phyloP scores from a whole-genome alignment of 2,888 invertebrate species.

The Hybos culiciformis region DNA sequence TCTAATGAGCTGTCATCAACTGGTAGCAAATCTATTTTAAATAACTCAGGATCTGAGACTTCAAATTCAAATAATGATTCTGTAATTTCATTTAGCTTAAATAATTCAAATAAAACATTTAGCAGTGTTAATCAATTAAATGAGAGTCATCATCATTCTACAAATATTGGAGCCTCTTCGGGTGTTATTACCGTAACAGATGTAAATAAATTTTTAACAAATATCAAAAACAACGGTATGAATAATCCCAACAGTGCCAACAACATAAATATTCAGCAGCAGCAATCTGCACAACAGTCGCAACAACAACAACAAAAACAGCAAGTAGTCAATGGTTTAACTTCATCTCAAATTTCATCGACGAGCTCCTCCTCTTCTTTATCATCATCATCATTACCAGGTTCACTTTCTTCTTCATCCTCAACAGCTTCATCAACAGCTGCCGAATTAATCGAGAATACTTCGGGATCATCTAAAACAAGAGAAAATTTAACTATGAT shows the following conservation, averaged over 20 bases:
- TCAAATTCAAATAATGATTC: conserved; percentile 21
- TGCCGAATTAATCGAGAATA: conserved; percentile 12
- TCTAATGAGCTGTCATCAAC: not conserved
- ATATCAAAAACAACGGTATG: conserved; percentile 4
- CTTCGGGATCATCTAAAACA: conserved; percentile 17
- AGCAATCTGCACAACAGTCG: conserved; percentile 10
- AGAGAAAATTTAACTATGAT: conserved; percentile 14
- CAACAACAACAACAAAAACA: conserved; percentile 10
- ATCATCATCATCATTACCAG: conserved; percentile 26
- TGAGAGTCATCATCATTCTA: not conserved
- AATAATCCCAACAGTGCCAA: conserved; percentile 13
- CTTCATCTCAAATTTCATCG: conserved; percentile 23
- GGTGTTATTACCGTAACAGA: not conserved
- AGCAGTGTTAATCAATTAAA: not conserved
- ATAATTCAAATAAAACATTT: conserved; percentile 20
- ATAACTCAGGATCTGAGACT: conserved; percentile 1
- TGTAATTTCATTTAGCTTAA: conserved; percentile 30
- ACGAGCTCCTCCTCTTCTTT: conserved; percentile 25
- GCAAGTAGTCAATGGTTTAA: conserved; percentile 8
- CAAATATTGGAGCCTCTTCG: not conserved
- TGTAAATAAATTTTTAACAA: conserved; percentile 1
- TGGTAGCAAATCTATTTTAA: not conserved
- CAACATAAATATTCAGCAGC: conserved; percentile 11
- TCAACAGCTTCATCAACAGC: conserved; percentile 8
- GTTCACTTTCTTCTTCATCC: conserved; percentile 15